phyloP scores from a whole-genome alignment of 2,888 invertebrate genomes.

The Ophion obscuratus region DNA sequence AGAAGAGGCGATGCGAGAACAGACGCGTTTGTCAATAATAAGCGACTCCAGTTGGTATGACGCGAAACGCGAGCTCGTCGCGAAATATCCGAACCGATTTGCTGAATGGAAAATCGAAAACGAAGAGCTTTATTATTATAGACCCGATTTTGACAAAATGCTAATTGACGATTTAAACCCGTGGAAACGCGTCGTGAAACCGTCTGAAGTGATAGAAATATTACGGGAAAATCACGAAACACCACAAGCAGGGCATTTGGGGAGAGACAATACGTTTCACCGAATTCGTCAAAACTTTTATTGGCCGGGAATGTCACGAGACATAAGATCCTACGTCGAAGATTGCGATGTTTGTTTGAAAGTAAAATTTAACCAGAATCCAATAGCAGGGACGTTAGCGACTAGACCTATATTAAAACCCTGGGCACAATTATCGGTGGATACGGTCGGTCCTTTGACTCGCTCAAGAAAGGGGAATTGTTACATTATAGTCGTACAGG shows the following conservation, averaged over 20 bases:
- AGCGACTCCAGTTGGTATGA: slow-evolving; percentile 22
- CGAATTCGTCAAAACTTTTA: too few relatives aligned
- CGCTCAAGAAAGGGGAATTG: slow-evolving; percentile 49
- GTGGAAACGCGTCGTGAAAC: too few relatives aligned
- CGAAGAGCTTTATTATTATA: not conserved
- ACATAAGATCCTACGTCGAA: slow-evolving; percentile 1
- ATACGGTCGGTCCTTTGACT: slow-evolving; percentile 16
- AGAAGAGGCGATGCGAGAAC: not conserved
- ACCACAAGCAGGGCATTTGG: too few relatives aligned
- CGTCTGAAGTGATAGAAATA: too few relatives aligned
- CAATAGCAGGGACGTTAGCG: slow-evolving; percentile 17
- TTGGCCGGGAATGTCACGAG: too few relatives aligned
- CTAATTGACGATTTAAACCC: too few relatives aligned
- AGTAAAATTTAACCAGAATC: slow-evolving; percentile 54
- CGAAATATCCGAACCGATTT: slow-evolving; percentile 26
- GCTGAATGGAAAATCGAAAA: slow-evolving; percentile 56
- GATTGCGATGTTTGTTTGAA: slow-evolving; percentile 49
- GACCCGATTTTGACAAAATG: too few relatives aligned
- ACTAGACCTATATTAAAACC: slow-evolving; percentile 47
- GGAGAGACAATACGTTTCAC: too few relatives aligned
- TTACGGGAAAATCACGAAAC: too few relatives aligned
- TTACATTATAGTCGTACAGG: slow-evolving; percentile 49
- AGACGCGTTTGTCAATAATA: slow-evolving; percentile 8
- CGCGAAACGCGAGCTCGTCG: slow-evolving; percentile 16
- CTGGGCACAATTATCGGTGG: slow-evolving; percentile 38